Conservation (phyloP, 2,888 invertebrate genomes). For the Eurois occulta region DNA sequence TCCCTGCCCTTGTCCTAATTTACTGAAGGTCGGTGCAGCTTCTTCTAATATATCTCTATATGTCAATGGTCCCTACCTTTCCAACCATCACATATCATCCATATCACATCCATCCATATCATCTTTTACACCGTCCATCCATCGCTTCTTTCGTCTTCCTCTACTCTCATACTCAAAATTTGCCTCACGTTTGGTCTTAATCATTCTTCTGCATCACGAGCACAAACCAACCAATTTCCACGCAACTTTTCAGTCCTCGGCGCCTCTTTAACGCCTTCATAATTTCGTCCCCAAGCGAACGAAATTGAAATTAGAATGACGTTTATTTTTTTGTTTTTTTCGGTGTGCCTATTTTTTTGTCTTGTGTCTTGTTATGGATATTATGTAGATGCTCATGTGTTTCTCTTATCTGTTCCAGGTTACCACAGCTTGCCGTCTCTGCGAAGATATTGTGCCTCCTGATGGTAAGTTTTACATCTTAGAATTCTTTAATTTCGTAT, state of each 20-base stretch:
- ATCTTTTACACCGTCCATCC: background rate
- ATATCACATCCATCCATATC: background rate
- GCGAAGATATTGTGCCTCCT: conserved; percentile 97
- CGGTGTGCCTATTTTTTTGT: background rate
- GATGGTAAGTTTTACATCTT: conserved; percentile 92
- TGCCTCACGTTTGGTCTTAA: no score
- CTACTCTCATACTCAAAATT: background rate
- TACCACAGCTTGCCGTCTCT: conserved; percentile 97
- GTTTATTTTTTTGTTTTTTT: background rate
- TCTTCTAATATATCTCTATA: background rate
- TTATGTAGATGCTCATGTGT: conserved; percentile 15
- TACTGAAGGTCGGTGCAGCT: background rate
- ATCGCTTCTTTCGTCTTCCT: background rate
- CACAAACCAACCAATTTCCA: background rate
- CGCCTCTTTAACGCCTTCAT: background rate
- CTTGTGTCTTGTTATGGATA: background rate
- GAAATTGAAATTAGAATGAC: background rate
- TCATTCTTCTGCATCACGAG: background rate
- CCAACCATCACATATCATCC: background rate
- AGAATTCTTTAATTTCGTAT: background rate
- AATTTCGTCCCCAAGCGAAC: background rate
- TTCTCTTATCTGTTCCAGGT: conserved; percentile 91
- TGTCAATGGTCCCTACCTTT: background rate
- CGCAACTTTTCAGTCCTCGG: background rate
- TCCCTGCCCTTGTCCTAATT: background rate